Percentiles rank a stretch among this genome's conserved stretches.
phyloP scores from a whole-genome alignment of 2,797 vertebrate species.

The Bovichtus diacanthus region DNA sequence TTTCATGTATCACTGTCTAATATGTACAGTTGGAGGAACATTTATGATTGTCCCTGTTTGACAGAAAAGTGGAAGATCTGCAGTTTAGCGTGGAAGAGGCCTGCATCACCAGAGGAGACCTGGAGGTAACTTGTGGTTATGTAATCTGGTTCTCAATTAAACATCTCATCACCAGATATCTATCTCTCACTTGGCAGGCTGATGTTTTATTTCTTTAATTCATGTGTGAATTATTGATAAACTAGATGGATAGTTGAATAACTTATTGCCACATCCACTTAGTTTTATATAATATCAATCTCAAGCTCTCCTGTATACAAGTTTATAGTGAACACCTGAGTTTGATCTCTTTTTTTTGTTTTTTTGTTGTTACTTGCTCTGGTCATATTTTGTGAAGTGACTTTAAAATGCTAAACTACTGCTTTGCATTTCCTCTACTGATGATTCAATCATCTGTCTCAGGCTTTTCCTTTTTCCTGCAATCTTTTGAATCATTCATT shows the following conservation, averaged over 20 bases:
- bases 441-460: constrained; percentile 23
- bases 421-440: constrained; percentile 3
- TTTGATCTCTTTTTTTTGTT: neutral
- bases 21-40: neutral
- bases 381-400: neutral
- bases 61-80: constrained; percentile 97
- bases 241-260: neutral
- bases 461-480: constrained; percentile 30
- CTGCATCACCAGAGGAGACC: constrained; percentile 98
- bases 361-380: neutral
- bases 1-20: neutral
- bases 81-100: constrained; percentile 98
- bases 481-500: constrained; percentile 43
- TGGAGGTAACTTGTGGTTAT: constrained; percentile 90
- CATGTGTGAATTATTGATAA: constrained; percentile 21
- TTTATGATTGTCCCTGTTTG: constrained; percentile 27
- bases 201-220: neutral
- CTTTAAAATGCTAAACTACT: neutral
- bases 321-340: neutral
- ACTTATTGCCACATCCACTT: neutral
- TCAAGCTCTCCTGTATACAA: neutral
- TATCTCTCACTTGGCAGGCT: neutral
- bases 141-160: constrained; percentile 24
- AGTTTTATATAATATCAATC: neutral
- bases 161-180: neutral